Base-by-base conservation (phyloP, 2,888 invertebrate genomes). In the Stegophylla sp. region DNA sequence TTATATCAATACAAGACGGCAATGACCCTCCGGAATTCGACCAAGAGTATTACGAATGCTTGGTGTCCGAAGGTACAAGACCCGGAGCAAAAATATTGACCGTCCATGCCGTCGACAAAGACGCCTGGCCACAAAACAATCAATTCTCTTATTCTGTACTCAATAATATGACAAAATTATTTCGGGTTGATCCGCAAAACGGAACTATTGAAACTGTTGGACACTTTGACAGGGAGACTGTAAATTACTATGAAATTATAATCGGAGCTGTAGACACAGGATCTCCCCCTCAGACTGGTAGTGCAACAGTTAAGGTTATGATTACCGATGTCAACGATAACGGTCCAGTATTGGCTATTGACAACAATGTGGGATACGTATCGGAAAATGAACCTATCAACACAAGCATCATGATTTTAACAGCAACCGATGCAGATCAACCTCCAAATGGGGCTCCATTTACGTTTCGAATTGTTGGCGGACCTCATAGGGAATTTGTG, bases 21-120 rank as follows among this genome's bases (percentile, higher is more conserved):
- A 97, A 97, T 86, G 97, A 97, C 88, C 96, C 97, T 0, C 97
- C 97, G 0, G 94, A 95, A 86, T 98, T 98, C 86, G 87, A 92
- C n/a, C 91, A 92, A 85, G 89, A 89, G 71, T 86, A 90, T 26
- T 97, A 97, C 86, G 92, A 93, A 85, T 91, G 93, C 0, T 90
- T 90, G 82, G 90, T 97, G 28, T 92, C 93, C 0, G 97, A 98
- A 88, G 94, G 93, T 26, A 92, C 92, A 0, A 85, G 87, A 0
- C 87, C 92, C 13, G 96, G 95, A 0, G 91, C 93, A 13, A 90
- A 90, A 85, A 91, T 96, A 0, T 86, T 92, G 51, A 90, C 91
- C 48, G 95, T 97, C 0, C 91, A 92, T 86, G 97, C 97, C 0
- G 88, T 93, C 0, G 97, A 98, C 87, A 95, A 94, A 87, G 97